Evolutionary conservation across 1,140 invertebrate species (phyloP).

Genomic region (Galleria mellonella): DNA sequence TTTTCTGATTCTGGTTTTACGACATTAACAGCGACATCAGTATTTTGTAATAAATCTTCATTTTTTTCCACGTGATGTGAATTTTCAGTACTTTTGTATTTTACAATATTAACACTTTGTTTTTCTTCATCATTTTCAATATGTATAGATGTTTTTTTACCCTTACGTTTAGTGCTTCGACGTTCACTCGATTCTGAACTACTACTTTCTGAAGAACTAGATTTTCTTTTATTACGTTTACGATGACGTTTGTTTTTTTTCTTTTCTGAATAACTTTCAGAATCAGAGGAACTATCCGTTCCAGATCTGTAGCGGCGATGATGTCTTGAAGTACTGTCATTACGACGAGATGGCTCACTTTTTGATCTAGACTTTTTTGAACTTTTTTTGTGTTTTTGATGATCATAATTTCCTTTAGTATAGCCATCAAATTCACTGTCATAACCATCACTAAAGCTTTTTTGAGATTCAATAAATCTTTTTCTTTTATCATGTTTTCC

Average conservation of each 20-base stretch:
- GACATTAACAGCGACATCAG: constrained; percentile 27
- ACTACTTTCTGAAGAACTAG: constrained; percentile 46
- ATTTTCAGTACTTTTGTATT: constrained; percentile 47
- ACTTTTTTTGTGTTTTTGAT: constrained; percentile 31
- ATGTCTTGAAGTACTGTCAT: constrained; percentile 40
- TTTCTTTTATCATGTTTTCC: constrained; percentile 41
- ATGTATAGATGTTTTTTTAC: constrained; percentile 66
- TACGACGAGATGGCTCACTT: constrained; percentile 59
- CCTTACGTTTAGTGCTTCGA: constrained; percentile 50
- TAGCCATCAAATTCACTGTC: constrained; percentile 56
- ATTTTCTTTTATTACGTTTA: constrained; percentile 48
- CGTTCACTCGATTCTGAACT: constrained; percentile 54
- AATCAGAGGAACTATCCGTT: constrained; percentile 56
- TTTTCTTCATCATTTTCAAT: constrained; percentile 62
- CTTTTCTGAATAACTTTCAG: constrained; percentile 41
- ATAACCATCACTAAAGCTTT: constrained; percentile 72
- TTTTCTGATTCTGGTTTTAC: constrained; percentile 36
- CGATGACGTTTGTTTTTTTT: constrained; percentile 50
- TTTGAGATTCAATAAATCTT: constrained; percentile 45
- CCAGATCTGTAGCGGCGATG: constrained; percentile 36
- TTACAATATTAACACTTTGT: constrained; percentile 64
- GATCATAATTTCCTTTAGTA: constrained; percentile 25
- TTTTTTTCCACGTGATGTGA: constrained; percentile 25
- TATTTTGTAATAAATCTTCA: constrained; percentile 21
- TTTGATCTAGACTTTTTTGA: constrained; percentile 57